phyloP scores from a whole-genome alignment of 2,797 vertebrate species.

The Pangasius sanitwongsei region DNA sequence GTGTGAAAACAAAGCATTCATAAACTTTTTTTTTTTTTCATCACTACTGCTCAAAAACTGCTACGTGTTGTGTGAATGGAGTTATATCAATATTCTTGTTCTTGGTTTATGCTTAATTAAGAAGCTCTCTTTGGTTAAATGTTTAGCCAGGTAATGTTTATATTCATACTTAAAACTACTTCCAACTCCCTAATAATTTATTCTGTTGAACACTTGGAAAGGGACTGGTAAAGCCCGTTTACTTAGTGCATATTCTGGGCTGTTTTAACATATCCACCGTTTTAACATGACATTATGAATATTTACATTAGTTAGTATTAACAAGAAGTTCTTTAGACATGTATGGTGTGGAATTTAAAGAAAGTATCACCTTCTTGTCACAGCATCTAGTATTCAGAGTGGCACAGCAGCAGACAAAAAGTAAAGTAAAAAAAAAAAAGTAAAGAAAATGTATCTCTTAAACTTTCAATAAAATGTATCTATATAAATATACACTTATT shows the following conservation, averaged over 20 bases:
- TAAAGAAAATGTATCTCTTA: not conserved
- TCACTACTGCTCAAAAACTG: not conserved
- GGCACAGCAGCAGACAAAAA: not conserved
- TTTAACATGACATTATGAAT: no score
- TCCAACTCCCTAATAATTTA: not conserved
- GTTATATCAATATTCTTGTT: not conserved
- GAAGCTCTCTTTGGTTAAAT: not conserved
- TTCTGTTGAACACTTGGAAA: not conserved
- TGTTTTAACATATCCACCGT: not conserved
- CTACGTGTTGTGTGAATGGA: not conserved
- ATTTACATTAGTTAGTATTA: not conserved
- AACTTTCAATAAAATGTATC: not conserved
- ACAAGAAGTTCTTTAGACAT: not conserved
- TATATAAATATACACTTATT: not conserved
- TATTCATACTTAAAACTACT: not conserved
- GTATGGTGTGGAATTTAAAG: not conserved
- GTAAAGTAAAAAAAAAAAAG: not conserved
- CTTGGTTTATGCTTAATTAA: not conserved
- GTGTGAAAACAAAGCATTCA: constrained; percentile 31
- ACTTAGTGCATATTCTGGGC: not conserved
- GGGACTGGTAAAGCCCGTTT: not conserved
- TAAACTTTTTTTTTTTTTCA: constrained; percentile 1
- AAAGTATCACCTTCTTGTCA: not conserved
- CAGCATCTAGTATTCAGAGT: not conserved
- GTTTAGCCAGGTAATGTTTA: not conserved